Evolutionary conservation across 2,888 invertebrate genomes (phyloP).

Genomic region (Drosophila percnosoma): DNA sequence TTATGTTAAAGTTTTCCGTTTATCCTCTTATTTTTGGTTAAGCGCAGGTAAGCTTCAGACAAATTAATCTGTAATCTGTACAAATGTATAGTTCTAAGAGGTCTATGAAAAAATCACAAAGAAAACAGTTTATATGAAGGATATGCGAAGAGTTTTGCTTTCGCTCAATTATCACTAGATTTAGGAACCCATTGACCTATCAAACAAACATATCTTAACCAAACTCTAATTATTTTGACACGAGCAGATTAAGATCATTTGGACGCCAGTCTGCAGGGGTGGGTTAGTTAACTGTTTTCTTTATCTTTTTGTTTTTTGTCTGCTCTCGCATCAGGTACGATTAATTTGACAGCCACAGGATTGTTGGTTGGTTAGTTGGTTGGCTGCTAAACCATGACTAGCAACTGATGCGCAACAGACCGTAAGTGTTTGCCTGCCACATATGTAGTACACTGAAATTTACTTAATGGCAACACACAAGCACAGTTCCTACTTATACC

Average conservation of each 20-base stretch:
- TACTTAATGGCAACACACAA: constrained; percentile 50
- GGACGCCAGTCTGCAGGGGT: background rate
- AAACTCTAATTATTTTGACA: background rate
- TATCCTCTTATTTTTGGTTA: background rate
- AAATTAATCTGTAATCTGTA: too few species aligned
- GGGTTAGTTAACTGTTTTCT: background rate
- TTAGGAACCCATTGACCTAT: background rate
- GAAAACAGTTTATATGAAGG: background rate
- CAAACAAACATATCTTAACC: background rate
- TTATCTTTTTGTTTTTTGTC: background rate
- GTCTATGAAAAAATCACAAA: background rate
- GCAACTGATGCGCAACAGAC: constrained; percentile 66
- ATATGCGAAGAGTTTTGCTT: background rate
- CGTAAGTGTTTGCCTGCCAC: constrained; percentile 59
- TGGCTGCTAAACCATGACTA: constrained; percentile 66
- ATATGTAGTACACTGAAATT: constrained; percentile 61
- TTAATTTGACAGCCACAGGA: constrained; percentile 56
- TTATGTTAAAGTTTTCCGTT: background rate
- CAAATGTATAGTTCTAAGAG: background rate
- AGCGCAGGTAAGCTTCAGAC: background rate
- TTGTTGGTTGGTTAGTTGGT: constrained; percentile 44
- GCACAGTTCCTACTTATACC: constrained; percentile 6
- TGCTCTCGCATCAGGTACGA: constrained; percentile 34
- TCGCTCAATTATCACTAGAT: background rate
- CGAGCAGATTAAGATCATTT: background rate